A percentile compares a stretch with the other conserved stretches of the same genome.
Conservation (phyloP, 2,888 invertebrate genomes). For the Oligia latruncula region DNA sequence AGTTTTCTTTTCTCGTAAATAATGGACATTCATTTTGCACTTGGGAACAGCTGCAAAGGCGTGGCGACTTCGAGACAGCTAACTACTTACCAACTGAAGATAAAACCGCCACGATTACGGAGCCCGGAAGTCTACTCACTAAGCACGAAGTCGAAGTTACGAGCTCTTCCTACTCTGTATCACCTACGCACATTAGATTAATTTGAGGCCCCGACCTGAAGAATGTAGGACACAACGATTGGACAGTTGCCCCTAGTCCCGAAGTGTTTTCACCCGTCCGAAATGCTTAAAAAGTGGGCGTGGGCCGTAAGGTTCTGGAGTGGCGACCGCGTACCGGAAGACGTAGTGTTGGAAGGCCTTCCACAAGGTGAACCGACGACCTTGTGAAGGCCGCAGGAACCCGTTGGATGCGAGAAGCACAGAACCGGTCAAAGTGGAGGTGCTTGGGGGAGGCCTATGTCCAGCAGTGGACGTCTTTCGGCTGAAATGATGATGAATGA, state of each 20-base stretch:
- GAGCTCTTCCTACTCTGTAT: no score
- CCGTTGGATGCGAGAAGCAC: no score
- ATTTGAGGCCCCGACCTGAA: background rate
- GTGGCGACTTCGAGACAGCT: background rate
- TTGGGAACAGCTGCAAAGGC: background rate
- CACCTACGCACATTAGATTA: background rate
- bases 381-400: no score
- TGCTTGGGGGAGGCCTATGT: no score
- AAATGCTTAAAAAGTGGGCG: background rate
- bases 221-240: background rate
- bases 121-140: background rate
- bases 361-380: no score
- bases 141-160: background rate
- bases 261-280: no score
- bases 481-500: no score
- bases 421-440: no score
- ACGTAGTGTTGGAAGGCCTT: no score
- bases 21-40: background rate
- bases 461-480: no score
- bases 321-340: no score
- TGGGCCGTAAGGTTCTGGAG: no score
- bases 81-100: background rate
- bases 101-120: background rate
- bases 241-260: background rate
- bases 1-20: background rate